phyloP scores from a whole-genome alignment of 1,140 invertebrate genomes.

The Zaprionus kolodkinae region DNA sequence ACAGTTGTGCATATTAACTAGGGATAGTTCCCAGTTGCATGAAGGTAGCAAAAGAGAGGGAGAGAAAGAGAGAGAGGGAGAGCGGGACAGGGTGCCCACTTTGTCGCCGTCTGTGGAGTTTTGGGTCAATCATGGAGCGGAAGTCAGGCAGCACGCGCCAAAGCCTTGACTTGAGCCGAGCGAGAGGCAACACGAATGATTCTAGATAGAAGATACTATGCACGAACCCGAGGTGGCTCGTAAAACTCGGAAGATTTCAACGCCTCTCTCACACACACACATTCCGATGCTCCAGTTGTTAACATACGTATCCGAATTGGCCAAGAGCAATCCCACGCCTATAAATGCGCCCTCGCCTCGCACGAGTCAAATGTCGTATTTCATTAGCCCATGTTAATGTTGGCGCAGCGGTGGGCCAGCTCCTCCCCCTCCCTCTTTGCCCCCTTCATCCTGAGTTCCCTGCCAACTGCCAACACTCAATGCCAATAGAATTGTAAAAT shows the following conservation, averaged over 20 bases:
- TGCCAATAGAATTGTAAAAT: constrained; percentile 81
- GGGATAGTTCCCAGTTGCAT: constrained; percentile 7
- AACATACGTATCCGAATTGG: constrained; percentile 32
- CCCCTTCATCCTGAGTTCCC: background rate
- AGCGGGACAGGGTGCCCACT: background rate
- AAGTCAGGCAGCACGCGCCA: constrained; percentile 73
- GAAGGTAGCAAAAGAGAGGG: background rate
- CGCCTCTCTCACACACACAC: constrained; percentile 35
- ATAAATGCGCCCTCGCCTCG: constrained; percentile 62
- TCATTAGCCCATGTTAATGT: constrained; percentile 77
- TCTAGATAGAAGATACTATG: constrained; percentile 29
- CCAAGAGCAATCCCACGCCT: constrained; percentile 77
- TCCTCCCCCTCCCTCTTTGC: constrained; percentile 15
- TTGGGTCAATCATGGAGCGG: constrained; percentile 54
- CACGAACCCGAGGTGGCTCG: constrained; percentile 18
- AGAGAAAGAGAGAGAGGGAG: background rate
- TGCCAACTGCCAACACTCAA: constrained; percentile 31
- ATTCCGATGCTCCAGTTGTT: constrained; percentile 38
- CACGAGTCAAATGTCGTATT: constrained; percentile 83
- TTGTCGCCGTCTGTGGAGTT: constrained; percentile 37
- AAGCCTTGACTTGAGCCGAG: constrained; percentile 5
- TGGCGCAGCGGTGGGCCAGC: constrained; percentile 60
- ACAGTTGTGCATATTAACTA: constrained; percentile 73
- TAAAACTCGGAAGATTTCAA: constrained; percentile 44
- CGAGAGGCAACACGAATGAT: background rate